Evolutionary conservation across 2,888 invertebrate species (phyloP), one percentile per base, ranked within the genome.

Genomic region (Caenorhabditis sp.): DNA sequence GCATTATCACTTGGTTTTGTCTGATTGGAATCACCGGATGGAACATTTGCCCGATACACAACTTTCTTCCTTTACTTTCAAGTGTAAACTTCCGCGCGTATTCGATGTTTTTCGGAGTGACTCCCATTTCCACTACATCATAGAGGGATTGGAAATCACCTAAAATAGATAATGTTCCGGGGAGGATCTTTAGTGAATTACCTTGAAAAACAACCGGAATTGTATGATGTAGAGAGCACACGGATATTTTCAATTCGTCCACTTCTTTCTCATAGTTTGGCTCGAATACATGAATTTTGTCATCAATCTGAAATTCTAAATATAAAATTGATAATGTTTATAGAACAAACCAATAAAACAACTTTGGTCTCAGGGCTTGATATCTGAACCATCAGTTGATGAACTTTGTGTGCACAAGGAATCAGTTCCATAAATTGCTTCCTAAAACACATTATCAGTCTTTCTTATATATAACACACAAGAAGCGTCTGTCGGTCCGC

Each of bases 131-230:
- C 26, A 53, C 35, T 8, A 70, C 45, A 17, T 70, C 70, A n/a
- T 32, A 26, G 2, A 59, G 7, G 0, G 70, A 70, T 7, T 53
- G 59, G 7, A 41, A 35, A 8, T 70, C 70, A 6, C 66, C 63
- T 65, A 17, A 32, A 53, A 30, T 2, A 61, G 43, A 30, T 11
- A 27, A 39, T 15, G 7, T n/a, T 24, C 8, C 24, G 26, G 5
- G 2, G 17, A 15, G 11, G 13, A 32, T 39, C 24, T 22, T 53
- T 27, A 1, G n/a, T 39, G 17, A 8, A 24, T n/a, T n/a, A 55
- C 66, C 70, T 70, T 70, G 59, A 26, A 70, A 70, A n/a, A 70
- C 17, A 0, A 70, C 41, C 7, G 70, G 70, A 30, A 70, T 59
- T 4, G 70, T 53, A 9, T 70, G 70, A 39, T 52, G 52, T 17